These are phyloP conservation scores for Pampusana beccarii DNA, from an alignment of 2,113 vertebrate species.

Conservation along the genomic window DNA sequence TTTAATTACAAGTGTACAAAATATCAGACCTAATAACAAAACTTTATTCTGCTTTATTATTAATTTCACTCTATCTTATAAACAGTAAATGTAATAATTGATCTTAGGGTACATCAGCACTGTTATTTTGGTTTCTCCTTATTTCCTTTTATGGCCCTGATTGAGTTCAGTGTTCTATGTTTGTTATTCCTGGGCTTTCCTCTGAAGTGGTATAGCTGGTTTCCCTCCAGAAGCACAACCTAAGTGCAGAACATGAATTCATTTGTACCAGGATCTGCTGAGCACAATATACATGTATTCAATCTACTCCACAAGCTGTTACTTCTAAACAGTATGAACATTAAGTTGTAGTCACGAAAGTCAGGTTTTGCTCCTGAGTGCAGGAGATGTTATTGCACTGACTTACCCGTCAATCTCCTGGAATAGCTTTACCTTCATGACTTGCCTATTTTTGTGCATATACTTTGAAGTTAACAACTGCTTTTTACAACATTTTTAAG, in stretches of 20 bases:
- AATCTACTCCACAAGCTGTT: not conserved
- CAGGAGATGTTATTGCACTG: rapidly evolving
- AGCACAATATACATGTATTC: rapidly evolving
- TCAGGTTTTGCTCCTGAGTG: not conserved
- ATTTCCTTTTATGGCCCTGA: not conserved
- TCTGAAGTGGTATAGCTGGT: not conserved
- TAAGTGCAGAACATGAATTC: not conserved
- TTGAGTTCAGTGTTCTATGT: not conserved
- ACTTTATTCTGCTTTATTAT: not conserved
- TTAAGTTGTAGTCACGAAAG: not conserved
- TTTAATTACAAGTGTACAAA: not conserved
- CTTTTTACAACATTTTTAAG: not conserved
- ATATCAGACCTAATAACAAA: not conserved
- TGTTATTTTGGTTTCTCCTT: not conserved
- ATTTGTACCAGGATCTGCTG: not conserved
- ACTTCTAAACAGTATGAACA: not conserved
- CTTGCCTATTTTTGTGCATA: not conserved
- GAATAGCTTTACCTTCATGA: not conserved
- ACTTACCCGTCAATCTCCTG: not conserved
- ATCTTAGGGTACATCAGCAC: not conserved
- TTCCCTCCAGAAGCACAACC: not conserved
- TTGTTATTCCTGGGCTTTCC: not conserved
- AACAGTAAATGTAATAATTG: not conserved
- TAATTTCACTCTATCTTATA: not conserved
- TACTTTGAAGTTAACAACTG: not conserved